Base-by-base conservation (phyloP, 2,113 vertebrate species). In the Solea solea region DNA sequence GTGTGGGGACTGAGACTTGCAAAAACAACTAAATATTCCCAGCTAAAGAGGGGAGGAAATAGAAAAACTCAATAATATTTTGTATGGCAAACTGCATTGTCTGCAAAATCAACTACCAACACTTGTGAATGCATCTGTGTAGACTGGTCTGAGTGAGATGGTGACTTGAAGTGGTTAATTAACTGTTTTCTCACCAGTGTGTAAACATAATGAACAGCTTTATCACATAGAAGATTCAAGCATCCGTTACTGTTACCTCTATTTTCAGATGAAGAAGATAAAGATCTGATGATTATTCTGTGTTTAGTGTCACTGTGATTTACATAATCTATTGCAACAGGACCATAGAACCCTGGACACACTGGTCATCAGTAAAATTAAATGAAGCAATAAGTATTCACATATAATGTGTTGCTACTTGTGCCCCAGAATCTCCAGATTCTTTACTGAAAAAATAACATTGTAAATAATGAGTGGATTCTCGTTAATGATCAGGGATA, bases 21-120 rank as follows among this genome's bases (percentile, higher is more conserved):
- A 86, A 78, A 80, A 85, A 66, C 70, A 69, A 57, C 74, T 78
- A 80, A 57, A 15, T 68, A 25, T 45, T 75, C 39, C 57, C 70
- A 82, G 57, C 68, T 56, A 63, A 42, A 59, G 16, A 21, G 62
- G 42, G 42, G 49, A 21, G 34, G 34, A 51, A 58, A 1, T 54
- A 50, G 13, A 50, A n/a, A 9, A 64, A 58, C 56, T 1, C 16
- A 67, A 41, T 7, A 13, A 6, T 11, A 45, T 34, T 46, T n/a
- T 39, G n/a, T 64, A 28, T 61, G 15, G 60, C 58, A 59, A 34
- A 52, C 72, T 5, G 62, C 5, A 53, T 53, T 69, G 58, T 3
- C 41, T n/a, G 3, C 45, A 28, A 34, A 2, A 27, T 41, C 57
- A 58, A 39, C 9, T 16, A 40, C 60, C 15, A 58, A 50, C 9